A percentile compares a stretch with the other conserved stretches of the same genome.
These are phyloP conservation scores for Thecocarcelia acutangulata DNA, from an alignment of 2,888 invertebrate genomes.

Conservation along the genomic window DNA sequence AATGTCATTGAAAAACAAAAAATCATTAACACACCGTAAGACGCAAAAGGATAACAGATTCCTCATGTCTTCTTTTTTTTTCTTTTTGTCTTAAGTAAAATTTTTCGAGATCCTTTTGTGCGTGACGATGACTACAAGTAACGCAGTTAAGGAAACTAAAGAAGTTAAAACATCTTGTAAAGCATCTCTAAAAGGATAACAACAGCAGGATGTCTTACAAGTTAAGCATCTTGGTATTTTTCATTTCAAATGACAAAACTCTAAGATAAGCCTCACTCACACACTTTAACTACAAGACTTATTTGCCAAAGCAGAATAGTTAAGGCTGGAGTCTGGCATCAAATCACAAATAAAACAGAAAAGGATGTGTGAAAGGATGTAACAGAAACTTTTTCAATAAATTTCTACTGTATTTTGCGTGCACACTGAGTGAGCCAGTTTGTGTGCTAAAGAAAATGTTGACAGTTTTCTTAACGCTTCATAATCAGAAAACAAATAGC, in stretches of 20 bases:
- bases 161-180: conserved; percentile 50
- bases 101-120: conserved; percentile 77
- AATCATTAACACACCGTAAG: conserved; percentile 80
- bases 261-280: conserved; percentile 58
- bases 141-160: conserved; percentile 11
- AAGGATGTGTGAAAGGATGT: conserved; percentile 68
- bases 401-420: conserved; percentile 69
- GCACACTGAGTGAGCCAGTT: conserved; percentile 60
- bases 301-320: conserved; percentile 61
- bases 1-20: conserved; percentile 55
- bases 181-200: conserved; percentile 51
- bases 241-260: conserved; percentile 66
- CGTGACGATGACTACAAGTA: conserved; percentile 75
- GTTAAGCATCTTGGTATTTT: conserved; percentile 68
- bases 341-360: conserved; percentile 49
- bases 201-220: conserved; percentile 69
- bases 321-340: conserved; percentile 44
- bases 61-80: conserved; percentile 29
- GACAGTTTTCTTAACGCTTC: conserved; percentile 81
- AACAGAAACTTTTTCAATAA: conserved; percentile 78
- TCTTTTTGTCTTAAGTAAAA: conserved; percentile 65
- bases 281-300: conserved; percentile 57
- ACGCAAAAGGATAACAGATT: conserved; percentile 77
- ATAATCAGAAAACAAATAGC: conserved; percentile 80
- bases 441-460: conserved; percentile 74